Evolutionary conservation across 2,888 invertebrate genomes (phyloP), one percentile per base, ranked within the genome.

Genomic region (Rhagonycha fulva): DNA sequence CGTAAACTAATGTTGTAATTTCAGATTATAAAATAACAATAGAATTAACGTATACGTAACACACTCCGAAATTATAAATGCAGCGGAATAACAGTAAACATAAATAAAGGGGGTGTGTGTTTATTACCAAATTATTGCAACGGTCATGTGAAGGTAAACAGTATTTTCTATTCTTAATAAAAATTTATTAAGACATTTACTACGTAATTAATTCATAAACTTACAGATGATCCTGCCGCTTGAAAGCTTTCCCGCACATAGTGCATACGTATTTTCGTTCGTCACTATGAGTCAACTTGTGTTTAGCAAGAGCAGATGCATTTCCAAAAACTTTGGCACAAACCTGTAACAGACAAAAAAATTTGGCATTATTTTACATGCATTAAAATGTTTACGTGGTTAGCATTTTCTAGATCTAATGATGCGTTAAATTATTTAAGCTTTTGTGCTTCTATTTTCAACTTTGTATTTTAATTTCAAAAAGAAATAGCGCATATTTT

Each of bases 141-240:
- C 28, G 9, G 7, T n/a, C n/a, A 10, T 12, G 5, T 0, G 47
- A 12, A 9, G 7, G n/a, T n/a, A 47, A 30, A 47, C n/a, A 47
- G n/a, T 47, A n/a, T 9, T n/a, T n/a, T 47, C 7, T 47, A 47
- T n/a, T 47, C n/a, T 2, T 47, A n/a, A 47, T 47, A n/a, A 47
- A 47, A n/a, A 9, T 47, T n/a, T 2, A 62, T 30, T 66, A 60
- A 70, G 30, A 76, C 68, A 71, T 71, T 71, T 47, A 7, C n/a
- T 47, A 47, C 47, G n/a, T n/a, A 32, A 47, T 47, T 47, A 47
- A 47, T n/a, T 47, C 47, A 10, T 70, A 77, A 76, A 94, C 97
- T 97, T 91, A 98, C 96, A 98, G 93, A 90, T 98, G 98, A 90
- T 98, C 98, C 90, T 98, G 98, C 87, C 98, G 92, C 90, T 98